Percentiles rank a stretch among this genome's conserved stretches.
phyloP scores from a whole-genome alignment of 2,113 vertebrate species.

The Pygoscelis antarcticus region DNA sequence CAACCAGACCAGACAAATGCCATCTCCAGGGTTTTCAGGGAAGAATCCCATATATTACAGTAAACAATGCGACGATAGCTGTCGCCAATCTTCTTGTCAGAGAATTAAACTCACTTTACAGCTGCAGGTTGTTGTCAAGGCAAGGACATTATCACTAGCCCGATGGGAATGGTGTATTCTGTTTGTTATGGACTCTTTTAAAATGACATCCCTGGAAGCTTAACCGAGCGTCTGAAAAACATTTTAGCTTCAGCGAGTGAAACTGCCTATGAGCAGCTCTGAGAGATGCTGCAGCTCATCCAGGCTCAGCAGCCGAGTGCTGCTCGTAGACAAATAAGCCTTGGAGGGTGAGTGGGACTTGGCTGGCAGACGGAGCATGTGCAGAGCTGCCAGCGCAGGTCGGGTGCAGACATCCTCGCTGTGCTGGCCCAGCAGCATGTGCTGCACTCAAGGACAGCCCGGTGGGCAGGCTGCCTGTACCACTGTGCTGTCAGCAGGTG shows the following conservation, averaged over 20 bases:
- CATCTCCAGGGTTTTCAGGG: conserved; percentile 32
- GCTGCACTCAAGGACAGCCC: background rate
- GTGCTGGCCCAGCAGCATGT: background rate
- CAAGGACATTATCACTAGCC: background rate
- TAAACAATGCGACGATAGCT: conserved; percentile 16
- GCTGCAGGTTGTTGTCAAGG: conserved; percentile 51
- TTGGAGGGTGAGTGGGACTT: conserved; percentile 64
- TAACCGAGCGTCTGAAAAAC: background rate
- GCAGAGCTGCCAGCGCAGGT: conserved; percentile 64
- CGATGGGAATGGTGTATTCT: background rate
- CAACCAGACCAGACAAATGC: conserved; percentile 28
- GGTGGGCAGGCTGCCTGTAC: background rate
- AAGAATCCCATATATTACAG: background rate
- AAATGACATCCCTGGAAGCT: background rate
- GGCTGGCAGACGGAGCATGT: conserved; percentile 79
- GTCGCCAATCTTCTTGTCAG: background rate
- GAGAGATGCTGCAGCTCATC: conserved; percentile 15
- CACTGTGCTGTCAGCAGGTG: background rate
- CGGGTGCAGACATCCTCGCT: background rate
- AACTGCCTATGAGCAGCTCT: background rate
- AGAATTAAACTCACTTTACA: conserved; percentile 26
- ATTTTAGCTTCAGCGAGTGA: background rate
- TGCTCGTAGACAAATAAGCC: conserved; percentile 49
- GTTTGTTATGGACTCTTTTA: background rate
- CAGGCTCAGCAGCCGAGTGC: conserved; percentile 27